Base-by-base conservation (phyloP, 2,797 vertebrate species). In the Gadopsis bispinosus region DNA sequence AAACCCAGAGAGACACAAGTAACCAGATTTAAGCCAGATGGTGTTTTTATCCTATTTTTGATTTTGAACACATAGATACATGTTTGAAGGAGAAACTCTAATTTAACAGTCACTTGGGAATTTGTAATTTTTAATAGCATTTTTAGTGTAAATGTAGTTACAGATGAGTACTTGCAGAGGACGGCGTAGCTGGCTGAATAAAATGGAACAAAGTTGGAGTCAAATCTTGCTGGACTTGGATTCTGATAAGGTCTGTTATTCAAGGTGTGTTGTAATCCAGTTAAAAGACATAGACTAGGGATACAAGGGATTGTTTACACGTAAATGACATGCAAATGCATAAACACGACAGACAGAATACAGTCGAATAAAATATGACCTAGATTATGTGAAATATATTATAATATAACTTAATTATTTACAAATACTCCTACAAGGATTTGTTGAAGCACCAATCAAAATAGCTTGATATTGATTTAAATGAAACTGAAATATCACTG, bases 1-100 rank as follows among this genome's bases (percentile, higher is more conserved):
- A 91, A 91, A 91, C 68, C 84, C 78, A 79, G 67, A 81, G 81
- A 88, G 76, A 86, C 69, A 73, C 0, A 4, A 65, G 70, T 75
- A 83, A 87, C 75, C 85, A 78, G 61, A 90, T 88, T 89, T 82
- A 85, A 84, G 67, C 83, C 92, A 92, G 89, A 91, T 92, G 90
- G 90, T 86, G 86, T 84, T 90, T 90, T 83, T 73, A 84, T 88
- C 84, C 75, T 58, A 73, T 5, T 79, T 56, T 45, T 19, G 12
- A 48, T 81, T 63, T 55, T 81, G 20, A 67, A 75, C 47, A 79
- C 22, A 68, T 63, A 69, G 29, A 26, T 63, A 62, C 12, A 55
- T 20, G 26, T 64, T 73, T 69, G 54, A 83, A 85, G 56, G 69
- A 79, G 75, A 89, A 67, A 60, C 33, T 5, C 0, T 29, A 22